Conservation (phyloP, 2,797 vertebrate genomes). For the Anguilla pacifica region DNA sequence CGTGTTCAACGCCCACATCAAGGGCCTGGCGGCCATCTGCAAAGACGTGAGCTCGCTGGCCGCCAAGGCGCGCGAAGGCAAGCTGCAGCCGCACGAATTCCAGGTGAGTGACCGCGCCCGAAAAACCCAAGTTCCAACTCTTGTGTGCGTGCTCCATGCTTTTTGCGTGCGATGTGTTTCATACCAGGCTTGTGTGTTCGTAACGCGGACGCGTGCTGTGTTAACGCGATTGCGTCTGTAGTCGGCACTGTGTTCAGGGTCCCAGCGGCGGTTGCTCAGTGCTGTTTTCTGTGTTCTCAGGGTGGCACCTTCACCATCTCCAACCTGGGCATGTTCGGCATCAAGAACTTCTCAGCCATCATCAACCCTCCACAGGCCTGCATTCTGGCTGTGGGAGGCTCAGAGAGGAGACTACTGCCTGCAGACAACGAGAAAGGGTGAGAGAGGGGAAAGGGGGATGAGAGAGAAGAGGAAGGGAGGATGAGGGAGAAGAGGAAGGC, state of each 20-base stretch:
- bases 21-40: constrained; percentile 87
- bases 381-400: constrained; percentile 92
- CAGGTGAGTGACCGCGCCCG: constrained; percentile 72
- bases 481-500: not conserved
- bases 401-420: constrained; percentile 87
- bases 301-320: constrained; percentile 98
- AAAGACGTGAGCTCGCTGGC: constrained; percentile 84
- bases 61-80: constrained; percentile 87
- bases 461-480: not conserved
- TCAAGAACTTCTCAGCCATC: constrained; percentile 98
- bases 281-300: not conserved
- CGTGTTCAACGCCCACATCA: constrained; percentile 92
- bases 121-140: not conserved
- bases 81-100: constrained; percentile 95
- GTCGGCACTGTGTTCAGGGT: not conserved
- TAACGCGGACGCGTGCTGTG: not conserved
- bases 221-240: not conserved
- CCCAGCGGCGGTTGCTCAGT: not conserved
- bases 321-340: constrained; percentile 96
- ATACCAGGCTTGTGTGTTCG: not conserved
- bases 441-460: not conserved
- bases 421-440: constrained; percentile 95
- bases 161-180: not conserved
- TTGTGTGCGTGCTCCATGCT: not conserved
- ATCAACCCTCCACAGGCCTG: constrained; percentile 98